phyloP scores from a whole-genome alignment of 2,888 invertebrate species.

The Leptothorax acervorum region DNA sequence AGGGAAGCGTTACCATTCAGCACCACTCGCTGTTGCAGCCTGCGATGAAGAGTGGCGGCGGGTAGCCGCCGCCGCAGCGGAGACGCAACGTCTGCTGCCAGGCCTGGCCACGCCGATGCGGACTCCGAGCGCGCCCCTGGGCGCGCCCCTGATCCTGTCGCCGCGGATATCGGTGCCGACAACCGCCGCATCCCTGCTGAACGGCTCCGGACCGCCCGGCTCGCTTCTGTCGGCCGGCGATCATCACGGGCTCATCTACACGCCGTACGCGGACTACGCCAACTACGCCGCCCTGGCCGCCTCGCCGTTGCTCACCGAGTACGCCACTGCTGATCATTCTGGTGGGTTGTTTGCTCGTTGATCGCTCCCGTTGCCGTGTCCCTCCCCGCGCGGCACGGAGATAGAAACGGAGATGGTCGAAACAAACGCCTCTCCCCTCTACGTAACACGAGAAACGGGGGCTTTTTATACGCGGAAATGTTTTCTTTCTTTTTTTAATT shows the following conservation, averaged over 20 bases:
- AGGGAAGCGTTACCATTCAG: not conserved
- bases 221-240: slow-evolving; percentile 90
- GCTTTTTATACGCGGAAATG: slow-evolving; percentile 13
- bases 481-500: slow-evolving; percentile 9
- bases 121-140: slow-evolving; percentile 91
- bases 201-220: slow-evolving; percentile 88
- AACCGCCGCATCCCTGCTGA: slow-evolving; percentile 89
- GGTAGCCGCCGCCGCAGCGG: slow-evolving; percentile 92
- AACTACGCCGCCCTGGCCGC: slow-evolving; percentile 94
- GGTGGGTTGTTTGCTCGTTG: slow-evolving; percentile 97
- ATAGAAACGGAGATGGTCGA: slow-evolving; percentile 18
- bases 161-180: slow-evolving; percentile 95
- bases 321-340: slow-evolving; percentile 95
- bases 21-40: slow-evolving; percentile 87
- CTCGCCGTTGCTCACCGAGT: slow-evolving; percentile 94
- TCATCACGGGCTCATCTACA: slow-evolving; percentile 95
- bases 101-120: slow-evolving; percentile 89
- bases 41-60: slow-evolving; percentile 95
- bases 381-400: slow-evolving; percentile 22
- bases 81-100: slow-evolving; percentile 92
- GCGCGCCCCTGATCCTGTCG: slow-evolving; percentile 97
- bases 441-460: slow-evolving; percentile 11
- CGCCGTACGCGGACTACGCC: slow-evolving; percentile 95
- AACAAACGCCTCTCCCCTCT: slow-evolving; percentile 6
- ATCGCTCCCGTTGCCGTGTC: slow-evolving; percentile 75